These are phyloP conservation scores for Xylota sylvarum DNA, from an alignment of 2,888 invertebrate species.

Conservation along the genomic window DNA sequence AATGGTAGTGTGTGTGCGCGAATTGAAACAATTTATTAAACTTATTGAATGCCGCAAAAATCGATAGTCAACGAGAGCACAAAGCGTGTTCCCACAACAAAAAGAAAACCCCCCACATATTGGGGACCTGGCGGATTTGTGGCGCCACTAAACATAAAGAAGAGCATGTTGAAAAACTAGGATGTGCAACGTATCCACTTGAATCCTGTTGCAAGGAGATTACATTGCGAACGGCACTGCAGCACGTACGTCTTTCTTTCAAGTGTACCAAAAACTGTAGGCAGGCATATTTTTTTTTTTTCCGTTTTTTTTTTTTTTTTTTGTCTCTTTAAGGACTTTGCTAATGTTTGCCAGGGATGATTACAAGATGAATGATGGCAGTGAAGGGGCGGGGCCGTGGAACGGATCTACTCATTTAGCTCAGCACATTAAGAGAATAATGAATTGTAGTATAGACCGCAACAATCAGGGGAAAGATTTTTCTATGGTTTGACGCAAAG, in stretches of 20 bases:
- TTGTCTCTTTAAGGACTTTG: slow-evolving; percentile 6
- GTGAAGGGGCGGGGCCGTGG: background rate
- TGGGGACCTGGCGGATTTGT: slow-evolving; percentile 46
- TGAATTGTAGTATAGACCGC: slow-evolving; percentile 60
- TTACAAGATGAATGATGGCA: slow-evolving; percentile 35
- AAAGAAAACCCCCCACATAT: slow-evolving; percentile 42
- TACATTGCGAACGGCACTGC: slow-evolving; percentile 51
- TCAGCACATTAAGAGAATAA: slow-evolving; percentile 63
- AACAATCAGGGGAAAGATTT: slow-evolving; percentile 38
- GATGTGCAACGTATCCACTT: slow-evolving; percentile 56
- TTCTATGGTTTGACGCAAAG: slow-evolving; percentile 45
- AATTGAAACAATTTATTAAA: slow-evolving; percentile 56
- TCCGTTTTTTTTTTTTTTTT: slow-evolving; percentile 23
- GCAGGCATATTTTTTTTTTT: slow-evolving; percentile 20
- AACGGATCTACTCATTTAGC: slow-evolving; percentile 54
- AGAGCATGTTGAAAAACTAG: slow-evolving; percentile 55
- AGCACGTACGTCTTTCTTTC: slow-evolving; percentile 33
- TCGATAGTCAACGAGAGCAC: slow-evolving; percentile 41
- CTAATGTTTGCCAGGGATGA: slow-evolving; percentile 48
- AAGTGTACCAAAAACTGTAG: slow-evolving; percentile 37
- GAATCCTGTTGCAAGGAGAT: slow-evolving; percentile 52
- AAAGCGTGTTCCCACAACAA: slow-evolving; percentile 26
- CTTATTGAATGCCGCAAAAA: slow-evolving; percentile 57
- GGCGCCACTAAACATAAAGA: slow-evolving; percentile 61
- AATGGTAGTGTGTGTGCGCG: slow-evolving; percentile 36